Conservation (phyloP, 1,140 invertebrate species). For the Bombus ignitus region DNA sequence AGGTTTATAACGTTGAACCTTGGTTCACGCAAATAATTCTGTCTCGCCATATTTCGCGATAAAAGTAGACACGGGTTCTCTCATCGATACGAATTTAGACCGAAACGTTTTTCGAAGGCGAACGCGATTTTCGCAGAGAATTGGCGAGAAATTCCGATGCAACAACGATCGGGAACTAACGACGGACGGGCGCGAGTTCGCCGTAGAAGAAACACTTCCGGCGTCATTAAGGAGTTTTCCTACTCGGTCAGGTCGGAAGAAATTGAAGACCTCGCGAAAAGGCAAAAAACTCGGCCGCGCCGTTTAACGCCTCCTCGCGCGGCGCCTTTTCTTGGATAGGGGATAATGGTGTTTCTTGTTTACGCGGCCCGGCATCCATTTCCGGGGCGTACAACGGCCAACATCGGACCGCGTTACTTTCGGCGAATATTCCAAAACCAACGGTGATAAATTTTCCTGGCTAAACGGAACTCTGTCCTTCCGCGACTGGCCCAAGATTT, state of each 20-base stretch:
- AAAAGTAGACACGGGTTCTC: too few species aligned
- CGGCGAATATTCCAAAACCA: constrained; percentile 8
- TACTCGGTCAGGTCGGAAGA: constrained; percentile 10
- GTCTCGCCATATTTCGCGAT: background rate
- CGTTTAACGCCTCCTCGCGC: constrained; percentile 47
- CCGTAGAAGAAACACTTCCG: constrained; percentile 38
- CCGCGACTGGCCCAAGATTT: background rate
- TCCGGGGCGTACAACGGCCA: constrained; percentile 6
- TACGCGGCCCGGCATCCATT: constrained; percentile 37
- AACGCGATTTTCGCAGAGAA: background rate
- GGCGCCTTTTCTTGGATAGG: constrained; percentile 22
- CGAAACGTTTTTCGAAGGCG: background rate
- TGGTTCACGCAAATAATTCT: background rate
- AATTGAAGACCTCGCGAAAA: constrained; percentile 28
- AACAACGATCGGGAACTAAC: constrained; percentile 47
- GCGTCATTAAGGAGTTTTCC: constrained; percentile 57
- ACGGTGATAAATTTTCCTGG: constrained; percentile 32
- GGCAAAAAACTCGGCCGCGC: constrained; percentile 10
- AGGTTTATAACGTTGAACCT: background rate
- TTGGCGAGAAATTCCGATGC: background rate
- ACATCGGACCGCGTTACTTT: constrained; percentile 25
- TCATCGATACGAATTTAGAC: background rate
- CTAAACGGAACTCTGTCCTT: constrained; percentile 20
- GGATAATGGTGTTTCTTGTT: constrained; percentile 54
- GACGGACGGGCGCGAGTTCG: constrained; percentile 6